Base-by-base conservation (phyloP, 2,113 vertebrate genomes). In the Tapirus terrestris region DNA sequence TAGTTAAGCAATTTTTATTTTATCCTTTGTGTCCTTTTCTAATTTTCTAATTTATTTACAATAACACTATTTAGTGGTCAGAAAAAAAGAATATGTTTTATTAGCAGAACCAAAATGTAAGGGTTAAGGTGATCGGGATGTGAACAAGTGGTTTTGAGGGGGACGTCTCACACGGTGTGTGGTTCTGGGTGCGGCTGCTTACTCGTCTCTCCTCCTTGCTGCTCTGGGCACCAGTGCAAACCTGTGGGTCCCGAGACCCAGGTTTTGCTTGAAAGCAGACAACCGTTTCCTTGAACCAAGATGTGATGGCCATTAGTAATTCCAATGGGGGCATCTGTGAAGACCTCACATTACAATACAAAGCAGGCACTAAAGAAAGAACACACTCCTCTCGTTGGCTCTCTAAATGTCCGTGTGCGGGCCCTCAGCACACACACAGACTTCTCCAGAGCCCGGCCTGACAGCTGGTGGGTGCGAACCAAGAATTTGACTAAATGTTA, bases 361-460 rank as follows among this genome's bases (percentile, higher is more conserved):
- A 75, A 77, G 85, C 95, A 18, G 10, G 23, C 31, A n/a, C 51
- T 82, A 56, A 85, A 33, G 51, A 81, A 87, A 84, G 87, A 86
- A 33, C 33, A 5, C 10, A 6, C 0, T 0, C 58, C 83, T 86
- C 53, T 33, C 3, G 0, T 0, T 20, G 95, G 43, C 87, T 72
- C 77, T 85, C 68, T 75, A 94, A 97, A 93, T 89, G 91, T 91
- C 93, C 97, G 67, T 0, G 33, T 93, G 82, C 25, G 21, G 67
- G 79, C 68, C 70, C 73, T 82, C 39, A 67, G n/a, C 51, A 8
- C 4, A 72, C 68, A 58, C 1, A 0, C 88, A 43, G 80, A 6
- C 84, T 58, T 67, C 93, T 61, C 95, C 18, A 12, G 97, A 94
- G 85, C 70, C 65, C 23, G 18, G 13, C 17, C 27, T 0, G 23